Evolutionary conservation across 2,113 vertebrate species (phyloP).

Genomic region (Aspiorhynchus laticeps): DNA sequence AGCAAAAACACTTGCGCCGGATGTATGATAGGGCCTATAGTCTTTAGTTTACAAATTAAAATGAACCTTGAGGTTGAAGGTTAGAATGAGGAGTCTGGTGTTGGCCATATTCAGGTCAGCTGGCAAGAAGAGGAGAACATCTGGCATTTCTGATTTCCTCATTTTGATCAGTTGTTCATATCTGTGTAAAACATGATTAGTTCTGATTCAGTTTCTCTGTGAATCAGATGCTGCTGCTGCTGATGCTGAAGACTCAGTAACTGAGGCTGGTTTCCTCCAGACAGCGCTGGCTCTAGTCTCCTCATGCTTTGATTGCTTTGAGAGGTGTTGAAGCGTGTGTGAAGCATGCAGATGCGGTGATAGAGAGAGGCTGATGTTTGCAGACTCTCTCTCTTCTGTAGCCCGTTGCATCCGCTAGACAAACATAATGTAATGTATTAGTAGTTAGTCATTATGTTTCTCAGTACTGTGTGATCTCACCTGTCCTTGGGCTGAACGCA

Average conservation of each 20-base stretch:
- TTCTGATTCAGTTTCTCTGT: background rate
- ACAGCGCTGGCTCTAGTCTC: background rate
- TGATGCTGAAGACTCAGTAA: background rate
- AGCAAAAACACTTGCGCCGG: too few relatives aligned
- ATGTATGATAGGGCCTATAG: too few relatives aligned
- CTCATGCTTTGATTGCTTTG: background rate
- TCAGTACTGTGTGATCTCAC: background rate
- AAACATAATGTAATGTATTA: conserved; percentile 46
- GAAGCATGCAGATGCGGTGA: background rate
- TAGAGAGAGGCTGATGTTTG: conserved; percentile 4
- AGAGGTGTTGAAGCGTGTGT: conserved; percentile 10
- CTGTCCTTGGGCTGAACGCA: background rate
- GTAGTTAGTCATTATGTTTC: conserved; percentile 42
- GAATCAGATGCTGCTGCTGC: background rate
- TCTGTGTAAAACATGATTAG: too few relatives aligned
- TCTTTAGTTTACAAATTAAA: too few relatives aligned
- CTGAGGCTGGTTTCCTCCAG: background rate
- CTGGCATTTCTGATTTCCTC: background rate
- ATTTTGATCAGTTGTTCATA: background rate
- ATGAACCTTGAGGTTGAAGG: too few relatives aligned
- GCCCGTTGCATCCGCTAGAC: conserved; percentile 24
- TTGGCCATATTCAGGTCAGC: too few relatives aligned
- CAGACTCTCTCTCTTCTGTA: conserved; percentile 28
- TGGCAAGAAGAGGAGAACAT: too few relatives aligned
- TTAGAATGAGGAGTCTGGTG: too few relatives aligned